Evolutionary conservation across 2,888 invertebrate genomes (phyloP).

Genomic region (Sesamia inferens): DNA sequence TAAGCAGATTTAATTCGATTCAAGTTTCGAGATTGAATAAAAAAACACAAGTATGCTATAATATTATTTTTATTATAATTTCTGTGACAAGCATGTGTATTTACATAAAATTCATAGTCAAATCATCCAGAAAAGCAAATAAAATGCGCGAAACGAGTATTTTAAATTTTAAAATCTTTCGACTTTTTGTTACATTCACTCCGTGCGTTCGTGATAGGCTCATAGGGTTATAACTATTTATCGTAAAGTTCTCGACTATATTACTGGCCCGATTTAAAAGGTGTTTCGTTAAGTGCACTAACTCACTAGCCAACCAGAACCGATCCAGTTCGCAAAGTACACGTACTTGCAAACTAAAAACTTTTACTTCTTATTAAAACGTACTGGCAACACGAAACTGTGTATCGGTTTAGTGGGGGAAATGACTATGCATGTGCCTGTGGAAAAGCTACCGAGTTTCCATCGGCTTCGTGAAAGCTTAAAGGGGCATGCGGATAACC

Average conservation of each 20-base stretch:
- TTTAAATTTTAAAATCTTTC: not conserved
- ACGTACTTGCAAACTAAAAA: slow-evolving; percentile 45
- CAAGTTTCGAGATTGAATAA: not conserved
- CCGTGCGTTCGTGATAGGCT: not conserved
- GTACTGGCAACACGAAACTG: slow-evolving; percentile 26
- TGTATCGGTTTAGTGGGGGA: slow-evolving; percentile 6
- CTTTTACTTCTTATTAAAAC: slow-evolving; percentile 39
- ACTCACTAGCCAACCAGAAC: slow-evolving; percentile 51
- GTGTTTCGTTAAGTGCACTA: slow-evolving; percentile 57
- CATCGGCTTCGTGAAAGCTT: not conserved
- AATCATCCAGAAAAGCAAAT: not conserved
- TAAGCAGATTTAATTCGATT: too few relatives aligned
- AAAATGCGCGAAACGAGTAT: not conserved
- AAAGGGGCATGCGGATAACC: too few relatives aligned
- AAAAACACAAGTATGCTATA: not conserved
- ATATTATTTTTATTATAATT: not conserved
- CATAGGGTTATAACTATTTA: not conserved
- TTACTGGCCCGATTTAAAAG: slow-evolving; percentile 35
- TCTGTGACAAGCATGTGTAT: not conserved
- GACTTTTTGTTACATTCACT: not conserved
- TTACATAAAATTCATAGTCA: too few relatives aligned
- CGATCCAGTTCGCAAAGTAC: slow-evolving; percentile 58
- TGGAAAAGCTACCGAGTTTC: not conserved
- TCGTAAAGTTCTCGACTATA: slow-evolving; percentile 37
- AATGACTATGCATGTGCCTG: too few relatives aligned